Base-by-base conservation (phyloP, 2,888 invertebrate species). In the Eristalis pertinax region DNA sequence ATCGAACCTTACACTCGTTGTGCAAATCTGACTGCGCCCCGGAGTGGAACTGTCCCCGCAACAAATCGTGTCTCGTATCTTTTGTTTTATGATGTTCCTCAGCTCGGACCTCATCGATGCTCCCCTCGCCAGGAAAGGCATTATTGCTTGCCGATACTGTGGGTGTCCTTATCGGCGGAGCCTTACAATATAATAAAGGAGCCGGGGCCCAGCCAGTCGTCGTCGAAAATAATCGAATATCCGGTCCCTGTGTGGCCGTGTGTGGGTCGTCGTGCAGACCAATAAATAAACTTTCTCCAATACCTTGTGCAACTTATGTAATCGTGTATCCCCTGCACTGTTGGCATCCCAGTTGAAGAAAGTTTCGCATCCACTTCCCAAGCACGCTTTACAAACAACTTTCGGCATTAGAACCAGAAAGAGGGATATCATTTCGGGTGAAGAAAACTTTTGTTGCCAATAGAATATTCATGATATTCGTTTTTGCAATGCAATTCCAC, bases 381-480 rank as follows among this genome's bases (percentile, higher is more conserved):
- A 8, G 8, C 8, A 2, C 50, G n/a, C 50, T 38, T 38, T 38
- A 19, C 50, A 50, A 50, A 50, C 50, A 50, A 50, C 19, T 50
- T 50, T 50, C 50, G 19, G 50, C 50, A 50, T 50, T 50, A 50
- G 50, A 19, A 50, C 50, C 19, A 19, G 50, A 50, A 50, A 8
- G 8, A 19, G 8, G 50, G 50, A 50, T 19, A 19, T n/a, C n/a
- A 50, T n/a, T n/a, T 50, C 7, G 50, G 50, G 50, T 19, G 19
- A n/a, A 19, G 19, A 50, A 32, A 68, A 68, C 50, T 68, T 68
- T 68, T 68, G 26, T 50, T 68, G 29, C 19, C 26, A 13, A 68
- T 50, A 13, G 68, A 19, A 65, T 65, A 41, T 65, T 65, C 15
- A 15, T 38, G 22, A 68, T 29, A 29, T 19, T n/a, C 29, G 19